Percentiles rank a stretch among this genome's conserved stretches.
Evolutionary conservation across 1,140 invertebrate species (phyloP).

Genomic region (Drosophila teissieri): DNA sequence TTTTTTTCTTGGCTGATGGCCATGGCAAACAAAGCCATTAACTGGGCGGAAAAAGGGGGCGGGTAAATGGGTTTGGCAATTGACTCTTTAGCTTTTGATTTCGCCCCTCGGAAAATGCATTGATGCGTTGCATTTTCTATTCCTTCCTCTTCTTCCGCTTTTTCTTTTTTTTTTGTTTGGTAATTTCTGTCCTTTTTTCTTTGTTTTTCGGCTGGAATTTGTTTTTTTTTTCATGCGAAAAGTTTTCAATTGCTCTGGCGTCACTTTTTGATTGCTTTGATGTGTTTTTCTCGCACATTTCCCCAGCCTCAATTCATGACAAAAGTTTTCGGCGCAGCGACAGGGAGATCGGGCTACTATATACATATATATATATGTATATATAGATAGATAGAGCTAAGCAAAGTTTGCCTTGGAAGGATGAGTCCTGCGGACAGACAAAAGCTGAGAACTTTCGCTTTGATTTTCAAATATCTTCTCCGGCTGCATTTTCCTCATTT

Average conservation of each 20-base stretch:
- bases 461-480: constrained; percentile 73
- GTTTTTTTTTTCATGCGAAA: constrained; percentile 67
- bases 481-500: constrained; percentile 29
- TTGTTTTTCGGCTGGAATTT: constrained; percentile 23
- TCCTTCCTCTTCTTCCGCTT: constrained; percentile 32
- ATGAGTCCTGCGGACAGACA: constrained; percentile 50
- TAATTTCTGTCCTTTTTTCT: constrained; percentile 53
- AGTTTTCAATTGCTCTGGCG: constrained; percentile 84
- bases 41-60: constrained; percentile 53
- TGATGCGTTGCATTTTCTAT: constrained; percentile 76
- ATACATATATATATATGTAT: constrained; percentile 1
- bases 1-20: constrained; percentile 59
- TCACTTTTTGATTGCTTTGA: constrained; percentile 84
- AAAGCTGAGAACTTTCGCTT: constrained; percentile 81
- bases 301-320: constrained; percentile 81
- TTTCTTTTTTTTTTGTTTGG: constrained; percentile 14
- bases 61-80: constrained; percentile 29
- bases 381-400: constrained; percentile 4
- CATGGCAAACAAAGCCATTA: constrained; percentile 80
- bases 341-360: constrained; percentile 4
- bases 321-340: constrained; percentile 70
- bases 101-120: constrained; percentile 55
- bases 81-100: constrained; percentile 67
- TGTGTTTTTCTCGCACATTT: constrained; percentile 82
- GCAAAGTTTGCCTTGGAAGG: constrained; percentile 43